phyloP scores from a whole-genome alignment of 2,888 invertebrate species.

The Stenchaetothrips biformis region DNA sequence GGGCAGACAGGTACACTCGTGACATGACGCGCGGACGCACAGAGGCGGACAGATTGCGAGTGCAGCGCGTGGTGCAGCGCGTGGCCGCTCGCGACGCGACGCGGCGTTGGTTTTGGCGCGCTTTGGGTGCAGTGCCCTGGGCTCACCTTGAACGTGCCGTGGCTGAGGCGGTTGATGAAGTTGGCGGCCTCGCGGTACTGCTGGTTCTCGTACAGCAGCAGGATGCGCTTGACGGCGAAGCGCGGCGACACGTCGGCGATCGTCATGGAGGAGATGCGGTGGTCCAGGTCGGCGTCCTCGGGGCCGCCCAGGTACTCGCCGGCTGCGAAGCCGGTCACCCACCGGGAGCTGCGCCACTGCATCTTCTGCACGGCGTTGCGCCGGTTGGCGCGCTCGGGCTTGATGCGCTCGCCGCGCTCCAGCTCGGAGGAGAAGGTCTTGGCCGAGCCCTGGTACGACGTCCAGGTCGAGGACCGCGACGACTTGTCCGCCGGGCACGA shows the following conservation, averaged over 20 bases:
- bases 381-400: constrained; percentile 58
- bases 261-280: constrained; percentile 43
- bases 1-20: no score
- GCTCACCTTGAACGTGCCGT: constrained; percentile 66
- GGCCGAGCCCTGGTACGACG: constrained; percentile 38
- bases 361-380: constrained; percentile 44
- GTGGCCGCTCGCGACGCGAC: no score
- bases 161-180: constrained; percentile 72
- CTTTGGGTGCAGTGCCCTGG: constrained; percentile 35
- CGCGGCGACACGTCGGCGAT: constrained; percentile 46
- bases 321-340: constrained; percentile 43
- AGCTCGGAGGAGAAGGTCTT: constrained; percentile 40
- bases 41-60: background rate
- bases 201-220: constrained; percentile 78
- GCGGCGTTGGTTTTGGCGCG: no score
- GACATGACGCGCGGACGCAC: background rate
- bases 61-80: background rate
- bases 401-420: constrained; percentile 67
- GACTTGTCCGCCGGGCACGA: constrained; percentile 20
- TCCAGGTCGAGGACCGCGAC: constrained; percentile 8
- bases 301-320: constrained; percentile 29
- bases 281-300: constrained; percentile 34
- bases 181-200: constrained; percentile 88
- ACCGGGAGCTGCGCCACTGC: constrained; percentile 43
- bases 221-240: constrained; percentile 53